These are phyloP conservation scores for Hermetia illucens DNA, from an alignment of 1,140 invertebrate species.

Conservation along the genomic window DNA sequence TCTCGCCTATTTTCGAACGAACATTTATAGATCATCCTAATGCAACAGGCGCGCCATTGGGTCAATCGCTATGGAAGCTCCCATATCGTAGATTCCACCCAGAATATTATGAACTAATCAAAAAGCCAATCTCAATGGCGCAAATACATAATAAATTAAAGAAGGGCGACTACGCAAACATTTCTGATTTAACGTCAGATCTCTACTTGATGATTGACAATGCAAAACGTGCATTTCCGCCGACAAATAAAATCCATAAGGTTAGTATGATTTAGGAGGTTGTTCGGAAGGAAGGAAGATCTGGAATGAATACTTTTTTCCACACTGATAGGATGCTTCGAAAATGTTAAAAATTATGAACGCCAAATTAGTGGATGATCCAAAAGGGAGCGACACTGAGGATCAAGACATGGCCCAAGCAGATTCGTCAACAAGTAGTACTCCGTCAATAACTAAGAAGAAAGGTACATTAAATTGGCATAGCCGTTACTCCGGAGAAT, in stretches of 20 bases:
- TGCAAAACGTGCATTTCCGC: conserved; percentile 82
- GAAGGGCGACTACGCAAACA: conserved; percentile 67
- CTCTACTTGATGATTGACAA: conserved; percentile 98
- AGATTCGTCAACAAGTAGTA: not conserved
- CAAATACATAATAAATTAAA: conserved; percentile 88
- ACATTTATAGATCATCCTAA: conserved; percentile 20
- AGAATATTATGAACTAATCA: conserved; percentile 96
- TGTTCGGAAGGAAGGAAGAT: too few species aligned
- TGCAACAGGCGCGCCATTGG: conserved; percentile 47
- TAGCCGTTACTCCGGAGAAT: too few species aligned
- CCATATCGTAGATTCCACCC: conserved; percentile 83
- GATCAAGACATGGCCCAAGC: conserved; percentile 11
- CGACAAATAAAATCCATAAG: conserved; percentile 73
- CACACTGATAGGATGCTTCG: conserved; percentile 53
- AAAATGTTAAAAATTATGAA: conserved; percentile 34
- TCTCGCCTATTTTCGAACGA: not conserved
- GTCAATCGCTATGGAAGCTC: conserved; percentile 84
- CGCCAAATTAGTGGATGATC: conserved; percentile 25
- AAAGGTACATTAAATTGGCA: too few species aligned
- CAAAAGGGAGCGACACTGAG: conserved; percentile 21
- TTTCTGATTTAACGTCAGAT: conserved; percentile 85
- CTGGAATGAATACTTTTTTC: too few species aligned
- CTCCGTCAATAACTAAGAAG: conserved; percentile 12
- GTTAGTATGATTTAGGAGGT: conserved; percentile 34
- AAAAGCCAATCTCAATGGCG: conserved; percentile 84